These are phyloP conservation scores for Teleogryllus oceanicus DNA, from an alignment of 2,888 invertebrate genomes.

Conservation along the genomic window DNA sequence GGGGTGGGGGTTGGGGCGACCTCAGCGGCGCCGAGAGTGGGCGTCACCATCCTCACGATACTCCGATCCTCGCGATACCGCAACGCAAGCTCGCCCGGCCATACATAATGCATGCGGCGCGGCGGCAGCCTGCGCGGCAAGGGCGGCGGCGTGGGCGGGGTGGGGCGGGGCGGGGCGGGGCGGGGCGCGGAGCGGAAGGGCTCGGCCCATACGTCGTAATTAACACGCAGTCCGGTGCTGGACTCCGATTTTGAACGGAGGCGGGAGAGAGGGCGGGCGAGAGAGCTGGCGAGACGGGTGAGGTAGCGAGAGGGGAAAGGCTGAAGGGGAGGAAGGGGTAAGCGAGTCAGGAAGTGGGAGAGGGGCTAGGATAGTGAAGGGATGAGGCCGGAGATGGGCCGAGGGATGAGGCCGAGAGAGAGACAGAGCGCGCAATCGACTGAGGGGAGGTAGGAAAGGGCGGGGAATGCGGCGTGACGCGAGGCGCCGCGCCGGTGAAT, in stretches of 20 bases:
- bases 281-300: too few relatives aligned
- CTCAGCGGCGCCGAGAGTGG: background rate
- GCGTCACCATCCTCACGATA: background rate
- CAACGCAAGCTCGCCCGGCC: background rate
- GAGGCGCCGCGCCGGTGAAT: too few relatives aligned
- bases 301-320: too few relatives aligned
- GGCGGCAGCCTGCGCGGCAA: background rate
- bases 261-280: background rate
- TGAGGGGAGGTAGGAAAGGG: too few relatives aligned
- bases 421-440: too few relatives aligned
- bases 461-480: too few relatives aligned
- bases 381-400: too few relatives aligned
- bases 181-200: background rate
- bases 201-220: conserved; percentile 9
- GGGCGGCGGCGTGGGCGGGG: background rate
- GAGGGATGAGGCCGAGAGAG: too few relatives aligned
- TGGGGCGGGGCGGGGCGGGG: background rate
- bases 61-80: background rate
- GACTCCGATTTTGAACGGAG: background rate
- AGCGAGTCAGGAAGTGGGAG: too few relatives aligned
- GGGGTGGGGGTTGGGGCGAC: too few relatives aligned
- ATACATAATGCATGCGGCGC: conserved; percentile 18
- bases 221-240: background rate
- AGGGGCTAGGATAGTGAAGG: too few relatives aligned
- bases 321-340: too few relatives aligned